Percentiles rank a stretch among this genome's conserved stretches.
These are phyloP conservation scores for Porites lobata DNA, from an alignment of 92 coral and sea anemone genomes.

Conservation along the genomic window DNA sequence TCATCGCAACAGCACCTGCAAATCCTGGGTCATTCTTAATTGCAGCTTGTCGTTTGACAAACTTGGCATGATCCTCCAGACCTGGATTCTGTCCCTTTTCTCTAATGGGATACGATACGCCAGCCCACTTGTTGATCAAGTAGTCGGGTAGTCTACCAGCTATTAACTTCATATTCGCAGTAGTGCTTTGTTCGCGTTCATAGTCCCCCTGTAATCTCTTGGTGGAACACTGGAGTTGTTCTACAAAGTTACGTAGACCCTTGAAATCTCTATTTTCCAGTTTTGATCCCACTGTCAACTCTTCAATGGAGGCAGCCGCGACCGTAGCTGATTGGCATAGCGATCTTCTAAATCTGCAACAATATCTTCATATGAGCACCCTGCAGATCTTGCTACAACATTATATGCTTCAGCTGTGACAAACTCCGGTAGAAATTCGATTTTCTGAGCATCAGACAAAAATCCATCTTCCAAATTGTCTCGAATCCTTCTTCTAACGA, in stretches of 20 bases:
- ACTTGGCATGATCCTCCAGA: constrained; percentile 43
- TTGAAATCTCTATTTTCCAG: constrained; percentile 37
- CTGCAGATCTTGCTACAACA: constrained; percentile 54
- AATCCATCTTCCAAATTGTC: constrained; percentile 58
- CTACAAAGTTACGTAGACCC: constrained; percentile 65
- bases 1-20: no score
- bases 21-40: constrained; percentile 23
- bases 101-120: constrained; percentile 40
- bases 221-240: constrained; percentile 56
- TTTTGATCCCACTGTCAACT: constrained; percentile 50
- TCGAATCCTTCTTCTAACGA: constrained; percentile 37
- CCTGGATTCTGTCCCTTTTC: constrained; percentile 58
- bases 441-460: constrained; percentile 58
- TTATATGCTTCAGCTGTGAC: constrained; percentile 57
- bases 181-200: constrained; percentile 70
- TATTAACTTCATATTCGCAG: constrained; percentile 60
- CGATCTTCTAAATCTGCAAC: constrained; percentile 43
- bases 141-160: constrained; percentile 19
- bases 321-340: constrained; percentile 71
- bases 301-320: constrained; percentile 64
- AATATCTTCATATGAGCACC: constrained; percentile 3
- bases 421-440: constrained; percentile 59
- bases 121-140: constrained; percentile 67
- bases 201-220: constrained; percentile 45
- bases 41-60: constrained; percentile 10